Evolutionary conservation across 2,113 vertebrate genomes (phyloP).

Genomic region (Strigops habroptila): DNA sequence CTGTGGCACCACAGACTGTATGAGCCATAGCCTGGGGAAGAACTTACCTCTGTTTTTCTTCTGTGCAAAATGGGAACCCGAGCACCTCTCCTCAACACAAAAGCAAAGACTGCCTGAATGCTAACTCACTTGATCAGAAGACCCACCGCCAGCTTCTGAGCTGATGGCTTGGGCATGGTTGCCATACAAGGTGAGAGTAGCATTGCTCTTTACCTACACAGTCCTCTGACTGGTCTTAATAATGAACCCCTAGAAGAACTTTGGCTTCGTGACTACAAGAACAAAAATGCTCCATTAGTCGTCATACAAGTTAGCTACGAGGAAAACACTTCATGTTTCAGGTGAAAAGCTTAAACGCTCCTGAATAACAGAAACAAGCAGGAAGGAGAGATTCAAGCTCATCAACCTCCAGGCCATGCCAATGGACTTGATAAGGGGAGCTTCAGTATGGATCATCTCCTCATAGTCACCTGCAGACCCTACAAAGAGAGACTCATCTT

Average conservation of each 20-base stretch:
- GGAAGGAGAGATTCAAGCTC: not conserved
- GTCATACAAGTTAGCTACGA: not conserved
- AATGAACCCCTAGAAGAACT: not conserved
- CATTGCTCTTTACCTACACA: not conserved
- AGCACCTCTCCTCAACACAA: fast-evolving
- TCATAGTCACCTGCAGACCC: not conserved
- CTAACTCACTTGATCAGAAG: not conserved
- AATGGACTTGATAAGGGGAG: not conserved
- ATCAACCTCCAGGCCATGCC: not conserved
- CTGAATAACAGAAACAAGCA: not conserved
- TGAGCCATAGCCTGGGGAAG: not conserved
- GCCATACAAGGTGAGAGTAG: fast-evolving
- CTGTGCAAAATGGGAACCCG: not conserved
- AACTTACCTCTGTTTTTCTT: not conserved
- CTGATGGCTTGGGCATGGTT: not conserved
- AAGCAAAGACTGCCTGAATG: not conserved
- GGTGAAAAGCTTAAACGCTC: not conserved
- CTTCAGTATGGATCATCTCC: not conserved
- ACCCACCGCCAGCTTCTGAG: not conserved
- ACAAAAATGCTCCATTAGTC: not conserved
- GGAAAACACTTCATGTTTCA: not conserved
- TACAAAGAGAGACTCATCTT: not conserved
- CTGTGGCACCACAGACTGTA: not conserved
- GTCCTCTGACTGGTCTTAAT: not conserved
- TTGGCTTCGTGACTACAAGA: not conserved